These are phyloP conservation scores for Apamea anceps DNA, from an alignment of 2,888 invertebrate genomes.

Conservation along the genomic window DNA sequence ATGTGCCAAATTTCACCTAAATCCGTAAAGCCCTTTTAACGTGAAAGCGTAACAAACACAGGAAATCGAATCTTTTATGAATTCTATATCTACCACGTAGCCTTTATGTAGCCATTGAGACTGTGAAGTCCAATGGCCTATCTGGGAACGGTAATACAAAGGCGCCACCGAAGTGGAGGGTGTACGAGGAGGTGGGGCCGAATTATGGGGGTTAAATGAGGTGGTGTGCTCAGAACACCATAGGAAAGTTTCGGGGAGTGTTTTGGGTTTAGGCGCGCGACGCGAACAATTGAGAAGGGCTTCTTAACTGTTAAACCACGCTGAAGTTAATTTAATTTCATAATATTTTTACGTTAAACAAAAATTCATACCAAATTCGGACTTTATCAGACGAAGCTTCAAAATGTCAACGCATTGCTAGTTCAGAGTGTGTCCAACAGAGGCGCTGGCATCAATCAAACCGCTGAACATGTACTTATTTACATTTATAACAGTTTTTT, in stretches of 20 bases:
- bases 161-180: too few relatives aligned
- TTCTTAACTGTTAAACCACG: neutral
- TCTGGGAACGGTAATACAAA: too few relatives aligned
- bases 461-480: conserved; percentile 43
- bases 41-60: neutral
- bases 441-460: conserved; percentile 28
- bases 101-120: neutral
- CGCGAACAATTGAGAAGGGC: neutral
- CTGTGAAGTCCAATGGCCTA: too few relatives aligned
- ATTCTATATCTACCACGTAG: neutral
- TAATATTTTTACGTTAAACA: neutral
- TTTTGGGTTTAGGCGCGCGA: neutral
- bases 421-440: conserved; percentile 21
- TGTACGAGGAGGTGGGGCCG: too few relatives aligned
- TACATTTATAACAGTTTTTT: conserved; percentile 50
- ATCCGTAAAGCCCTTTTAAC: neutral
- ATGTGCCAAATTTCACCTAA: neutral
- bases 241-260: too few relatives aligned
- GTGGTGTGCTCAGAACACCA: too few relatives aligned
- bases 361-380: neutral
- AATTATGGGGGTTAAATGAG: too few relatives aligned
- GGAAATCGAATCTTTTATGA: neutral
- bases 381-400: neutral
- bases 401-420: conserved; percentile 6
- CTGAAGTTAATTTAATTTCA: neutral